Evolutionary conservation across 2,797 vertebrate species (phyloP), one percentile per base, ranked within the genome.

Genomic region (Geotrypetes seraphini): DNA sequence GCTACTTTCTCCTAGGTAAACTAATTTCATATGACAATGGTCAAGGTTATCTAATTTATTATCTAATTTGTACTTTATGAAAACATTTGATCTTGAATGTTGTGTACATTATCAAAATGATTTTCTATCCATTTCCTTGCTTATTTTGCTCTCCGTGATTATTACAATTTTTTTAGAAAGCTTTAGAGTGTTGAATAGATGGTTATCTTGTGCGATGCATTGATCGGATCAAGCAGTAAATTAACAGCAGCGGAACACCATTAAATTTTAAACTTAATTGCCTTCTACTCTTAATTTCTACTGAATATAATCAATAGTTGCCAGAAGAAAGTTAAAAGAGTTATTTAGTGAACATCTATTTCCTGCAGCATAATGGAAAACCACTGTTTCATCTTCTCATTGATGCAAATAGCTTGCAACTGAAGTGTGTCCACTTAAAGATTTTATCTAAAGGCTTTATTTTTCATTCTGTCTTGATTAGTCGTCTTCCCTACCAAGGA

Each of bases 181-280:
- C 44, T 51, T 45, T 43, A 44, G 54, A 36, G 34, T 17, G 4
- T 31, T 33, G 21, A 68, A 73, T 59, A 74, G 75, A 76, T 79
- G 53, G 51, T 70, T 75, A 66, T 70, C 69, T 62, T 58, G 50
- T 51, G 47, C 49, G 54, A 71, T 8, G 12, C 69, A 89, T 85
- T 40, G 79, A 90, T 87, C 39, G 35, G 69, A 53, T 39, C 44
- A 73, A 65, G 58, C 70, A 82, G 73, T 80, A 85, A 86, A 85
- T 85, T 83, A 78, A 77, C 73, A 71, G 66, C 55, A 67, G 59
- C 47, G 69, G 72, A 85, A 74, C 43, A 65, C 51, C 66, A 68
- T 71, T 68, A 81, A 67, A 81, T 80, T 83, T 80, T 72, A 76
- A 87, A 75, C 61, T 63, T 80, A 81, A 86, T 85, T 84, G 74